These are phyloP conservation scores for Tanytarsus gracilentus DNA, from an alignment of 2,888 invertebrate species.

Conservation along the genomic window DNA sequence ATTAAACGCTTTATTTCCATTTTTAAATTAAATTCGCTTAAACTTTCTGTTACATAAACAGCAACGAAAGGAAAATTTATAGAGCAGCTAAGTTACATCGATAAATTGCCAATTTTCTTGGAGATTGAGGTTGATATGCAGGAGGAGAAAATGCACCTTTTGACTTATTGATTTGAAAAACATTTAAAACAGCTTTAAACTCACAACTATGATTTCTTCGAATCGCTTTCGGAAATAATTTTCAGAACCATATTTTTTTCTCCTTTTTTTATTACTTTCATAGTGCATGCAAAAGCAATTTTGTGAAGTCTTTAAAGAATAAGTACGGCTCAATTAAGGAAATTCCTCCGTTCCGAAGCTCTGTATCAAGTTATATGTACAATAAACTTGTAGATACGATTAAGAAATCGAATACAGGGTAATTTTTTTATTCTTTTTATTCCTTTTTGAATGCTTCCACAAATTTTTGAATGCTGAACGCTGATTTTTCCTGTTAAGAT, in stretches of 20 bases:
- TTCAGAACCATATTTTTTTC: conserved; percentile 11
- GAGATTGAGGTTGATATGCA: no score
- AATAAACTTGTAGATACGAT: conserved; percentile 23
- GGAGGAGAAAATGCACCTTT: no score
- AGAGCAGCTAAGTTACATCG: no score
- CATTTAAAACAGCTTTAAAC: no score
- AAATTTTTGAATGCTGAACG: conserved; percentile 2
- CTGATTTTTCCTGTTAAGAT: not conserved
- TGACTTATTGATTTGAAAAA: no score
- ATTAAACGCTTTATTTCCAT: no score
- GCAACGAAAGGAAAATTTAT: no score
- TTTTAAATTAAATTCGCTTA: no score
- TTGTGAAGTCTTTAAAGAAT: conserved; percentile 38
- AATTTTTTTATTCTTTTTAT: not conserved
- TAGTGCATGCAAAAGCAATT: conserved; percentile 42
- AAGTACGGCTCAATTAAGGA: conserved; percentile 37
- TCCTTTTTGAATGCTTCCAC: not conserved
- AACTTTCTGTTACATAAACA: no score
- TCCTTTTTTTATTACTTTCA: conserved; percentile 27
- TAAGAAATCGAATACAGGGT: conserved; percentile 25
- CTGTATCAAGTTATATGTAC: conserved; percentile 38
- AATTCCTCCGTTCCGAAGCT: conserved; percentile 43
- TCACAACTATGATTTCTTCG: conserved; percentile 13
- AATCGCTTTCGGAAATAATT: conserved; percentile 13
- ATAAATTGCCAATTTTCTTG: no score